phyloP scores from a whole-genome alignment of 2,797 vertebrate genomes.

The Sternarchorhynchus goeldii region DNA sequence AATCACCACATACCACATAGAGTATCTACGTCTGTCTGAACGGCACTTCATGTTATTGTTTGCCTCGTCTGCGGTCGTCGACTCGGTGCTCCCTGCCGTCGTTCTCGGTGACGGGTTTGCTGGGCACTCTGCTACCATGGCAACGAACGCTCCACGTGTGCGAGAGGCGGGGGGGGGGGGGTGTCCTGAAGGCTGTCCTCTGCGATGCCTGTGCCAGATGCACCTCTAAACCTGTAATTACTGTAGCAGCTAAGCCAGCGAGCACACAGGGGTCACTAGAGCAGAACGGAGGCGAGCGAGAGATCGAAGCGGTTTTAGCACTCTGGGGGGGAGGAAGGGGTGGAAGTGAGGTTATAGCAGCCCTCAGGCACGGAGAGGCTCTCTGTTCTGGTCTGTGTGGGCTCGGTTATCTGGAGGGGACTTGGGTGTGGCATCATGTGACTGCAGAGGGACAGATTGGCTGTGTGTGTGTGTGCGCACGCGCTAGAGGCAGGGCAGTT shows the following conservation, averaged over 20 bases:
- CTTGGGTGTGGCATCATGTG: slow-evolving; percentile 69
- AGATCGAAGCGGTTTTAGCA: slow-evolving; percentile 7
- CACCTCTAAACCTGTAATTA: neutral
- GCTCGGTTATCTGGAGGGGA: slow-evolving; percentile 40
- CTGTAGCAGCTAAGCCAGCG: neutral
- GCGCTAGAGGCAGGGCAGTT: slow-evolving; percentile 40
- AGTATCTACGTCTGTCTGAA: neutral
- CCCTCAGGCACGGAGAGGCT: slow-evolving; percentile 56
- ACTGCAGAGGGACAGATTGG: slow-evolving; percentile 39
- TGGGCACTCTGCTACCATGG: slow-evolving; percentile 25
- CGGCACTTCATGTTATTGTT: neutral
- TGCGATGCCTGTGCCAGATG: neutral
- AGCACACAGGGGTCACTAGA: neutral
- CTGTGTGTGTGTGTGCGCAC: neutral
- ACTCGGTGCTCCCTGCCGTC: no score
- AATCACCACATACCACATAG: neutral
- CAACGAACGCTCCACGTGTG: slow-evolving; percentile 8
- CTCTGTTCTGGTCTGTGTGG: slow-evolving; percentile 76
- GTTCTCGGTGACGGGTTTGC: neutral
- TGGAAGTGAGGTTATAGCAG: slow-evolving; percentile 62
- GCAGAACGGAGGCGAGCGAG: neutral
- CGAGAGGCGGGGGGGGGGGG: neutral
- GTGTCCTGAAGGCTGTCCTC: slow-evolving; percentile 37
- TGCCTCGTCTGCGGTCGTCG: slow-evolving; percentile 5
- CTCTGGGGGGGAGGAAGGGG: slow-evolving; percentile 40